These are phyloP conservation scores for Malurus melanocephalus DNA, from an alignment of 2,113 vertebrate genomes.

Conservation along the genomic window DNA sequence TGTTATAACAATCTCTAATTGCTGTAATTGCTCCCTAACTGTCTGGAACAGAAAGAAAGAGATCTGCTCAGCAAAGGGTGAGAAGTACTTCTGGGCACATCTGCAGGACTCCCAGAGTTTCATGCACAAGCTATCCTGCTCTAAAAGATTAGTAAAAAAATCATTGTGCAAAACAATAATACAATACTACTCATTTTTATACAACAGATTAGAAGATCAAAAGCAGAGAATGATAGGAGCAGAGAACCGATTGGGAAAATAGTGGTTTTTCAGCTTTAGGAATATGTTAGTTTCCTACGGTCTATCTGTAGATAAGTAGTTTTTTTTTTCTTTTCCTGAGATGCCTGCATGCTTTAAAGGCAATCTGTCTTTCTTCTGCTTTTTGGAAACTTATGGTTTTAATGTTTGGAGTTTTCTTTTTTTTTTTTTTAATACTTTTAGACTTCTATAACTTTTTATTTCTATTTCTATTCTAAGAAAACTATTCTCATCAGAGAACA, in stretches of 20 bases:
- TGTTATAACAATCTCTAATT: slow-evolving; percentile 26
- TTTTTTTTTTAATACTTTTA: not conserved
- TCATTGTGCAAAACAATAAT: not conserved
- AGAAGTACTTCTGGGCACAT: not conserved
- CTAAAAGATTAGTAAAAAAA: not conserved
- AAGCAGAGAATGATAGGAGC: not conserved
- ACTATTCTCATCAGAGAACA: not conserved
- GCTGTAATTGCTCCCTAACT: not conserved
- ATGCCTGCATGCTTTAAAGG: not conserved
- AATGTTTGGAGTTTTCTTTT: not conserved
- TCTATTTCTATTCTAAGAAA: not conserved
- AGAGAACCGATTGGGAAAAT: not conserved
- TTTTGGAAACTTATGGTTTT: not conserved
- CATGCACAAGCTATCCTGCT: not conserved
- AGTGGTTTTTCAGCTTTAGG: not conserved
- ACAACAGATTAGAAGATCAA: not conserved
- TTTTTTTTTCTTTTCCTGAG: not conserved
- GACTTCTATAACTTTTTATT: not conserved
- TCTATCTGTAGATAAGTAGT: not conserved
- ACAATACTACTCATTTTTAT: not conserved
- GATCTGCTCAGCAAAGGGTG: not conserved
- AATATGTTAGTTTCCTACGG: not conserved
- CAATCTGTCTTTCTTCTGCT: not conserved
- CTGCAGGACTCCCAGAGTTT: not conserved
- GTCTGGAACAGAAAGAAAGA: not conserved